Conservation (phyloP, 2,888 invertebrate genomes). For the Cerceris rybyensis region DNA sequence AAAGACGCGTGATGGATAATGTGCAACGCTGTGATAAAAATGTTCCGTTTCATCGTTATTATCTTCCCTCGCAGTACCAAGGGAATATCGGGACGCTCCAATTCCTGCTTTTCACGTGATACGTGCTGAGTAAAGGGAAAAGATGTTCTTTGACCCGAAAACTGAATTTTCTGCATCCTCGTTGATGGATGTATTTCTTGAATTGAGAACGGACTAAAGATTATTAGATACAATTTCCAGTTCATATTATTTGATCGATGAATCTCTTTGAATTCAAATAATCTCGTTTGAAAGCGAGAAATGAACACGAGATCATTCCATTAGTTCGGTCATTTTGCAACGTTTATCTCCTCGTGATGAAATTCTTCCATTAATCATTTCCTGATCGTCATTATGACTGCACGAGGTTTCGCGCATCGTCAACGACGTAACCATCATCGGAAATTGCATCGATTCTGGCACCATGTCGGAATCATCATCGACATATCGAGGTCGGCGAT, state of each 20-base stretch:
- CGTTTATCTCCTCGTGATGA: background rate
- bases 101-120: slow-evolving; percentile 30
- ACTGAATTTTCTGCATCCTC: background rate
- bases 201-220: no score
- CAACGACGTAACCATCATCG: background rate
- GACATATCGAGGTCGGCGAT: slow-evolving; percentile 20
- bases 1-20: slow-evolving; percentile 4
- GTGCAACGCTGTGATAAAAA: slow-evolving; percentile 41
- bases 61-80: background rate
- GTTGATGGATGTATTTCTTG: background rate
- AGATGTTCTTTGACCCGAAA: slow-evolving; percentile 11
- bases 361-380: background rate
- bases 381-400: background rate
- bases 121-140: slow-evolving; percentile 1
- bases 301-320: background rate
- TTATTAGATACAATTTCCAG: no score
- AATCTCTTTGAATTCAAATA: no score
- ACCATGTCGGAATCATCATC: slow-evolving; percentile 15
- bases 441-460: slow-evolving; percentile 33
- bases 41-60: slow-evolving; percentile 30
- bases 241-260: no score
- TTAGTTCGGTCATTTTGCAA: no score
- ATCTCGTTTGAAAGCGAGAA: no score
- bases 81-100: slow-evolving; percentile 47
- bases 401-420: no score